These are phyloP conservation scores for Columbina picui DNA, from an alignment of 2,113 vertebrate genomes.

Conservation along the genomic window DNA sequence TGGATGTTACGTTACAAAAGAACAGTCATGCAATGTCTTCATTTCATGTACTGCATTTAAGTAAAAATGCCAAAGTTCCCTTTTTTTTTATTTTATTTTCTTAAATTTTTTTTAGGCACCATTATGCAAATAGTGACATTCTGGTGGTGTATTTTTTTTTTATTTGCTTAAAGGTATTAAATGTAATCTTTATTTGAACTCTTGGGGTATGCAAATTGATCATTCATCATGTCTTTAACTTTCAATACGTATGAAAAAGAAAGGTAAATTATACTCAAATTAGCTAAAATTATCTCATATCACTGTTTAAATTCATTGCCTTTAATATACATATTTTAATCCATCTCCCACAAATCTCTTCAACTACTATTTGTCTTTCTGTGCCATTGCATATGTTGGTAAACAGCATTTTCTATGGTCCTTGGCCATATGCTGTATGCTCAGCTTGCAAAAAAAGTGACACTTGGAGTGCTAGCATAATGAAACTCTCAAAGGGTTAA, in stretches of 20 bases:
- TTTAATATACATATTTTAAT: conserved; percentile 33
- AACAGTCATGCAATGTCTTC: conserved; percentile 61
- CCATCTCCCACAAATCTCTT: not conserved
- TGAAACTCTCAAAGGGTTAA: conserved; percentile 75
- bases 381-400: conserved; percentile 39
- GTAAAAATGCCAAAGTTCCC: conserved; percentile 43
- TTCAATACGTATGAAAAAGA: not conserved
- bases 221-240: conserved; percentile 17
- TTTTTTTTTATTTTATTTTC: not conserved
- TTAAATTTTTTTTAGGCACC: not conserved
- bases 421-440: conserved; percentile 36
- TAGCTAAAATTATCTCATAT: not conserved
- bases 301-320: conserved; percentile 27
- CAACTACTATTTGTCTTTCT: conserved; percentile 41
- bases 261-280: conserved; percentile 23
- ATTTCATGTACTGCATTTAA: conserved; percentile 43
- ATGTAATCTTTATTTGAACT: not conserved
- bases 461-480: conserved; percentile 51
- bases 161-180: not conserved
- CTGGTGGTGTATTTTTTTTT: not conserved
- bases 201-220: not conserved
- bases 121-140: conserved; percentile 20
- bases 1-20: conserved; percentile 73
- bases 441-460: conserved; percentile 27
- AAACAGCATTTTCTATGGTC: conserved; percentile 34